These are phyloP conservation scores for Passerina amoena DNA, from an alignment of 2,113 vertebrate genomes.

Conservation along the genomic window DNA sequence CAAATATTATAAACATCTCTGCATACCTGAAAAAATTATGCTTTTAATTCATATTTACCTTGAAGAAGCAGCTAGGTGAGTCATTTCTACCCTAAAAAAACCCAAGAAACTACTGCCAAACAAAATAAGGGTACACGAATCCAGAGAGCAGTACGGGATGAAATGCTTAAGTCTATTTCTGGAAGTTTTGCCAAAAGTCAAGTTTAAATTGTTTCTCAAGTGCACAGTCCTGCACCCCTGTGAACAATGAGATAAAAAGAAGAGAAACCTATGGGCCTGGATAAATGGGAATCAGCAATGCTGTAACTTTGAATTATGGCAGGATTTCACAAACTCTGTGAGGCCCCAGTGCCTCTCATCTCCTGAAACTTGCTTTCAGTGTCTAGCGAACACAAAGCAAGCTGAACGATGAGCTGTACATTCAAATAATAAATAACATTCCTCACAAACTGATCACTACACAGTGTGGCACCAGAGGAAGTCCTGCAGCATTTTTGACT, in stretches of 20 bases:
- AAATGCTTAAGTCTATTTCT: background rate
- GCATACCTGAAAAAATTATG: background rate
- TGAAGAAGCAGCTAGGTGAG: background rate
- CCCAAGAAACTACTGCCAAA: background rate
- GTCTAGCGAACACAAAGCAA: background rate
- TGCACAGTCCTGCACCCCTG: background rate
- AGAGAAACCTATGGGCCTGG: background rate
- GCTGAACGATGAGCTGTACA: background rate
- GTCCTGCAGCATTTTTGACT: background rate
- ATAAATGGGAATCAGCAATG: background rate
- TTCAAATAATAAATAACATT: background rate
- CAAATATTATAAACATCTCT: background rate
- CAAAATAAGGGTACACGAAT: background rate
- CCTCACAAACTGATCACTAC: background rate
- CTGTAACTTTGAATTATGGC: background rate
- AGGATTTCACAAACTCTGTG: background rate
- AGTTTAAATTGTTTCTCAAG: background rate
- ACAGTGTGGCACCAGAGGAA: background rate
- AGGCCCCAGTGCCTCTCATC: background rate
- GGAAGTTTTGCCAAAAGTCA: background rate
- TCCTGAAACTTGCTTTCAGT: background rate
- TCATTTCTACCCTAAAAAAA: background rate
- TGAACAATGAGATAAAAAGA: background rate
- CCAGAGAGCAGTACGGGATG: background rate
- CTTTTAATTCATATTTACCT: background rate